Evolutionary conservation across 2,888 invertebrate species (phyloP).

Genomic region (Temnothorax rugatulus): DNA sequence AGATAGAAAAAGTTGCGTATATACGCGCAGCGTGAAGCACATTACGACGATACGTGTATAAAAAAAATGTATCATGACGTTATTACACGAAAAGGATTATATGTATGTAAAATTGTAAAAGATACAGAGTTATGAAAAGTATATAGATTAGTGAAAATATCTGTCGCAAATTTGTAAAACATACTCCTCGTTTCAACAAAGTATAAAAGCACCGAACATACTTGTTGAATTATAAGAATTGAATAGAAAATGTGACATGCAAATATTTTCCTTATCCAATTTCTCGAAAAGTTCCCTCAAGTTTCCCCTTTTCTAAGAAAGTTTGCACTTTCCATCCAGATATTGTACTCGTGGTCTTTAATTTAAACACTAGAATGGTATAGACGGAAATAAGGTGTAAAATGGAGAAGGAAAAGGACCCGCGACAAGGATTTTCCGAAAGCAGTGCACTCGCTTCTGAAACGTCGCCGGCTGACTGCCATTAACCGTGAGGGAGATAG

Average conservation of each 20-base stretch:
- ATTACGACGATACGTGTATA: too few relatives aligned
- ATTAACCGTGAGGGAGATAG: slow-evolving; percentile 23
- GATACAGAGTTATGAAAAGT: slow-evolving; percentile 7
- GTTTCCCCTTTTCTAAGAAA: not conserved
- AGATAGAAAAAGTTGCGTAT: not conserved
- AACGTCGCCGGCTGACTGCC: slow-evolving; percentile 27
- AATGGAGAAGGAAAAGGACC: not conserved
- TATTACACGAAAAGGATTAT: not conserved
- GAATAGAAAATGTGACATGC: not conserved
- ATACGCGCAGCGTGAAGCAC: not conserved
- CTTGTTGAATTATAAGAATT: slow-evolving; percentile 6
- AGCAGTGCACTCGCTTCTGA: not conserved
- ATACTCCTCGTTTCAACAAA: not conserved
- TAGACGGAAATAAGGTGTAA: slow-evolving; percentile 8
- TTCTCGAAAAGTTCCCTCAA: not conserved
- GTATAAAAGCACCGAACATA: not conserved
- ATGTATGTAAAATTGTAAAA: not conserved
- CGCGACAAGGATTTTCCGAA: slow-evolving; percentile 25
- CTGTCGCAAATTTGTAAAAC: not conserved
- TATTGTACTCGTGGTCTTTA: slow-evolving; percentile 13
- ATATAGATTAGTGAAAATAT: not conserved
- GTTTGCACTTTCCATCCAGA: not conserved
- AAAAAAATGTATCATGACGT: not conserved
- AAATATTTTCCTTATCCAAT: slow-evolving; percentile 28
- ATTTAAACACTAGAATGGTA: slow-evolving; percentile 21